Conservation (phyloP, 2,888 invertebrate species). For the Agonopterix heracliana region DNA sequence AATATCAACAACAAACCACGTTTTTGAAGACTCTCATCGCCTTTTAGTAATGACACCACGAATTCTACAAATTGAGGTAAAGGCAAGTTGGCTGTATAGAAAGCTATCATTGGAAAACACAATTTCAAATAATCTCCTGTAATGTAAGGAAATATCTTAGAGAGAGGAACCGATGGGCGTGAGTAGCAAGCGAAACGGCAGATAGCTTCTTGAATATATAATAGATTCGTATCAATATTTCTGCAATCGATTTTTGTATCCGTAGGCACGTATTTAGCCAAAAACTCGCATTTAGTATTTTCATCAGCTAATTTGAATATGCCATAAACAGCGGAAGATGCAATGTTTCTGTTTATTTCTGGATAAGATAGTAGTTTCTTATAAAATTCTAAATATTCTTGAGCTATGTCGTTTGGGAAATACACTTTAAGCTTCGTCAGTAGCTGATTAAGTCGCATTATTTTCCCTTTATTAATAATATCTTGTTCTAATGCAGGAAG, state of each 20-base stretch:
- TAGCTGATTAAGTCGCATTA: not conserved
- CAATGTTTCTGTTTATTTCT: not conserved
- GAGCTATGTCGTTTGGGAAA: slow-evolving; percentile 36
- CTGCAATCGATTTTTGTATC: slow-evolving; percentile 32
- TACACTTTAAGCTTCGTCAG: slow-evolving; percentile 40
- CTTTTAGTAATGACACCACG: slow-evolving; percentile 19
- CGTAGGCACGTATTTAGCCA: slow-evolving; percentile 32
- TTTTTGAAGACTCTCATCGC: slow-evolving; percentile 37
- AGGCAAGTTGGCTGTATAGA: slow-evolving; percentile 28
- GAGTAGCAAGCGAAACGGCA: slow-evolving; percentile 32
- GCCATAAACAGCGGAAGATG: slow-evolving; percentile 24
- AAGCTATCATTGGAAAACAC: slow-evolving; percentile 33
- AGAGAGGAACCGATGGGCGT: slow-evolving; percentile 30
- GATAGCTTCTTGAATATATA: slow-evolving; percentile 31
- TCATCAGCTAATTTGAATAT: slow-evolving; percentile 34
- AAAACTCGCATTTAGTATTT: slow-evolving; percentile 25
- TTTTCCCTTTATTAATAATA: not conserved
- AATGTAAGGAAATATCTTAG: slow-evolving; percentile 23
- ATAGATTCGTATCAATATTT: slow-evolving; percentile 21
- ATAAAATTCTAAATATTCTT: slow-evolving; percentile 29
- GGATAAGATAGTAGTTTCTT: slow-evolving; percentile 15
- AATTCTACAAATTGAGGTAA: slow-evolving; percentile 25
- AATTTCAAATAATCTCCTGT: slow-evolving; percentile 35
- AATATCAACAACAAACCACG: slow-evolving; percentile 38
- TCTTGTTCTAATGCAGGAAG: not conserved